Evolutionary conservation across 2,113 vertebrate species (phyloP).

Genomic region (Heterochromis multidens): DNA sequence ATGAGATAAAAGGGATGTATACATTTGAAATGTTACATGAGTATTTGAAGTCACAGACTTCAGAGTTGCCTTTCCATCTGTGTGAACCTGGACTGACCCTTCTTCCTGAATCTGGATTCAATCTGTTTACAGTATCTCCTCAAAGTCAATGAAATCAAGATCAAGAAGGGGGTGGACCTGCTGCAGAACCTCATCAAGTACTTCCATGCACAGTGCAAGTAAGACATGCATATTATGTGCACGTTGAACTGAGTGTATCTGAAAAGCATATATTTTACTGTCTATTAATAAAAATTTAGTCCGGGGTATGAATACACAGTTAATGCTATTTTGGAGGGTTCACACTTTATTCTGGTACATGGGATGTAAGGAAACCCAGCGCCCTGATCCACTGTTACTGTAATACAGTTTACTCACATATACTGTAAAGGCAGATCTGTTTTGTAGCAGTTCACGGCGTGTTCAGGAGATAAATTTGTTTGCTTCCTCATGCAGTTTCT

Average conservation of each 20-base stretch:
- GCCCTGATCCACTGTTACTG: background rate
- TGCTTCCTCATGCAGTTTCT: constrained; percentile 81
- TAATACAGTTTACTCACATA: background rate
- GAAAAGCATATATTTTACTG: background rate
- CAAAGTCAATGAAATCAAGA: constrained; percentile 99
- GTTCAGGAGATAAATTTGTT: background rate
- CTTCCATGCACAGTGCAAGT: constrained; percentile 94
- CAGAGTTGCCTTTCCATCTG: background rate
- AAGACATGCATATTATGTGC: constrained; percentile 7
- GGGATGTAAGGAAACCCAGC: background rate
- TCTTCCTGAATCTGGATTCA: constrained; percentile 3
- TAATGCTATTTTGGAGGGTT: background rate
- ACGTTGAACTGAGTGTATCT: background rate
- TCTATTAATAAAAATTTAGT: background rate
- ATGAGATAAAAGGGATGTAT: constrained; percentile 4
- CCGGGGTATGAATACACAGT: background rate
- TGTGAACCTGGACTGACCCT: constrained; percentile 1
- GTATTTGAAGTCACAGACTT: background rate
- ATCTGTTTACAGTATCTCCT: constrained; percentile 76
- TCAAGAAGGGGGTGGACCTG: constrained; percentile 98
- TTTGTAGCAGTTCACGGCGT: background rate
- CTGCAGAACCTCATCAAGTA: constrained; percentile 99
- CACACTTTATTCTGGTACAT: no score
- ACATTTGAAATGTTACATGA: background rate
- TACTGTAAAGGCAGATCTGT: background rate